Evolutionary conservation across 1,140 invertebrate species (phyloP), one percentile per base, ranked within the genome.

Genomic region (Aleiodes sp.): DNA sequence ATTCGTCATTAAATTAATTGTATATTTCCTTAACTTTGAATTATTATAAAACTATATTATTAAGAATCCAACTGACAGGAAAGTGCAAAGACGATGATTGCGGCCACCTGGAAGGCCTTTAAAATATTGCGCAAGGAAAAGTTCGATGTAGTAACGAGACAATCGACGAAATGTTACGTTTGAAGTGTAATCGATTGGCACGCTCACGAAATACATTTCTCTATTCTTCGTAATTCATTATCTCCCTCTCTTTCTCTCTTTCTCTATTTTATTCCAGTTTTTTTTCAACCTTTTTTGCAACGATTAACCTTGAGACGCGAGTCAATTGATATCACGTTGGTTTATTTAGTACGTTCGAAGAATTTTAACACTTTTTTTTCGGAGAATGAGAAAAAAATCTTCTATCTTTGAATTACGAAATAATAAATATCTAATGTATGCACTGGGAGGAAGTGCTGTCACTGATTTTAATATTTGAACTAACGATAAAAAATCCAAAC

Each of bases 141-240:
- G 57, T 61, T 61, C 24, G 56, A 68, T 68, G 57, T 59, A 68
- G 66, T 68, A 68, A 68, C 31, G 31, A 68, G 28, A 68, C 66
- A 68, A 68, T 68, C 66, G 66, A 61, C 66, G 57, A 68, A 68
- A 68, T 68, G 37, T 46, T 61, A 24, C 28, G 61, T 63, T 59
- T 46, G 41, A 59, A n/a, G 56, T 59, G 56, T 59, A 31, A 29
- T 29, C 26, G 56, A 59, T 29, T 59, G 46, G 46, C 10, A 52
- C 46, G 56, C 28, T 59, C 28, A 28, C 28, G 16, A 59, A 59
- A 29, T 31, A 59, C 14, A 29, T 59, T 59, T 60, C 29, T 28
- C 24, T 29, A 12, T 12, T 33, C 24, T 31, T 19, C 16, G 2
- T 24, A 7, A 16, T 41, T 39, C 19, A 39, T 21, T 39, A 12